Percentiles rank a stretch among this genome's conserved stretches.
Evolutionary conservation across 53 echinoderm and acorn worm species (phyloP).

Genomic region (Paelopatides confundens): DNA sequence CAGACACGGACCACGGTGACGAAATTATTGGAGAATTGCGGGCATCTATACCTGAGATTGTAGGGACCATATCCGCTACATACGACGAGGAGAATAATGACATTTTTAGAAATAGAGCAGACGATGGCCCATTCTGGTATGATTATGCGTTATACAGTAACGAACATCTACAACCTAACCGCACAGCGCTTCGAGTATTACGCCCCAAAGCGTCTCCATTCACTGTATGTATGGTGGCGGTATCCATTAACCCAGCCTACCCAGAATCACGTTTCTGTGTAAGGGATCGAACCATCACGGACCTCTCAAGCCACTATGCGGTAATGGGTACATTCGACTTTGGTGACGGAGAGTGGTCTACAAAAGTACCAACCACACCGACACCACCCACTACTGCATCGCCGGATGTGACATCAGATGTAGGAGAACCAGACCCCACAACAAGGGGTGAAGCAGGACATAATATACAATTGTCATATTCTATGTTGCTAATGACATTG

Average conservation of each 20-base stretch:
- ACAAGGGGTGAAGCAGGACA: background rate
- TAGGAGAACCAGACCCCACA: background rate
- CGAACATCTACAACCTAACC: slow-evolving; percentile 49
- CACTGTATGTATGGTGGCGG: slow-evolving; percentile 55
- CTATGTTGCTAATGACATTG: background rate
- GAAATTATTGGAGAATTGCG: slow-evolving; percentile 60
- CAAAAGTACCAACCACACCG: background rate
- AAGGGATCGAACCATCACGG: slow-evolving; percentile 39
- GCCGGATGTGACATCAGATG: background rate
- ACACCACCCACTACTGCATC: background rate
- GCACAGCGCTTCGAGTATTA: slow-evolving; percentile 39
- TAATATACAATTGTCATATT: background rate
- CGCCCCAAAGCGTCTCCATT: slow-evolving; percentile 58
- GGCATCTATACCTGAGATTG: slow-evolving; percentile 63
- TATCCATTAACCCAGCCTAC: slow-evolving; percentile 50
- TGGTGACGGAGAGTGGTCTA: slow-evolving; percentile 20
- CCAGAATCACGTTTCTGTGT: slow-evolving; percentile 64
- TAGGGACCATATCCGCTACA: slow-evolving; percentile 67
- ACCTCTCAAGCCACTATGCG: slow-evolving; percentile 83
- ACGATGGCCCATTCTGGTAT: slow-evolving; percentile 49
- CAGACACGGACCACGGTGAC: slow-evolving; percentile 37
- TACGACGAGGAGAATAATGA: slow-evolving; percentile 75
- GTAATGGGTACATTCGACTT: slow-evolving; percentile 82
- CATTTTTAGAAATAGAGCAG: slow-evolving; percentile 42
- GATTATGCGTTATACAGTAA: slow-evolving; percentile 69